Conservation (phyloP, 2,797 vertebrate genomes). For the Paguma larvata region DNA sequence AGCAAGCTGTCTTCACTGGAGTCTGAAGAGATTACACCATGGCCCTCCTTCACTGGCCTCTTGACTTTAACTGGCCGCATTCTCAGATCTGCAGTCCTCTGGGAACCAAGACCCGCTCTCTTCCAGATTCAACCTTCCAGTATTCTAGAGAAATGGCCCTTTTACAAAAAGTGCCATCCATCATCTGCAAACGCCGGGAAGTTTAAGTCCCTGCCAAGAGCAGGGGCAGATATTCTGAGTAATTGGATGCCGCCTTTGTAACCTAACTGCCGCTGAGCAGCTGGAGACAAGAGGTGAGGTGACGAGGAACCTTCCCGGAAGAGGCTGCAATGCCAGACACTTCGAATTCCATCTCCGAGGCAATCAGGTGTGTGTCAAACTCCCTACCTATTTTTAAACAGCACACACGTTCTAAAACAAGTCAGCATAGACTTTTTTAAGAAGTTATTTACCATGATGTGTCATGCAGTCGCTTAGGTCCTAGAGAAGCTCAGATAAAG, state of each 20-base stretch:
- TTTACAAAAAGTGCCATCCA: slow-evolving; percentile 67
- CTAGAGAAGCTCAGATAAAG: slow-evolving; percentile 66
- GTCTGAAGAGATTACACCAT: not conserved
- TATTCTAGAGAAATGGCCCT: not conserved
- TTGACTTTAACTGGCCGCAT: not conserved
- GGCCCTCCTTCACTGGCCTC: not conserved
- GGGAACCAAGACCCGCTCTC: slow-evolving; percentile 21
- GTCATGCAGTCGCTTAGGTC: slow-evolving; percentile 62
- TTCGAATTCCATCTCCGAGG: not conserved
- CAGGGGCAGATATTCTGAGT: slow-evolving; percentile 66
- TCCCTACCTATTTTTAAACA: slow-evolving; percentile 74
- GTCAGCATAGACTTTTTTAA: slow-evolving; percentile 64
- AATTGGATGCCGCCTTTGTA: slow-evolving; percentile 50
- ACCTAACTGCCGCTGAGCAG: not conserved
- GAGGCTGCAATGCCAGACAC: slow-evolving; percentile 47
- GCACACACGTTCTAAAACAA: slow-evolving; percentile 67
- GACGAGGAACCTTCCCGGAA: fast-evolving
- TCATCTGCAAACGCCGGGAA: slow-evolving; percentile 58
- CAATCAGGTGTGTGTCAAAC: slow-evolving; percentile 76
- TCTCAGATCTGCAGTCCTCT: not conserved
- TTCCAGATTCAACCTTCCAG: not conserved
- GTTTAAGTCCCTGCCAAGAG: slow-evolving; percentile 58
- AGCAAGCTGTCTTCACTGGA: not conserved
- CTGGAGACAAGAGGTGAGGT: slow-evolving; percentile 43
- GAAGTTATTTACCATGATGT: slow-evolving; percentile 59